Conservation (phyloP, 1,140 invertebrate species). For the Portunus trituberculatus region DNA sequence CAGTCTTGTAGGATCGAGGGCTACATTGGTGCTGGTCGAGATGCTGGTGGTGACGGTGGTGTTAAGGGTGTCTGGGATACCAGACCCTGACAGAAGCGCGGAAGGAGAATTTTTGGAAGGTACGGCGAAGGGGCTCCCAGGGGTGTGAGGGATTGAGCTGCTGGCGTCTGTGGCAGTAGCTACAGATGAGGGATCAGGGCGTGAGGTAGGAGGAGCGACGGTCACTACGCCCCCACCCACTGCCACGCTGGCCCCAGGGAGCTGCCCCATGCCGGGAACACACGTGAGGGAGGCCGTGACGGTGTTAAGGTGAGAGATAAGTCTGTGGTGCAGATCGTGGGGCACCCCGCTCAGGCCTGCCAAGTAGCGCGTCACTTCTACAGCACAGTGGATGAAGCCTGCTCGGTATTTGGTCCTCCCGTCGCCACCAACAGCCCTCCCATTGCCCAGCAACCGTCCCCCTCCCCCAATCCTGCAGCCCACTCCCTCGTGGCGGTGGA, state of each 20-base stretch:
- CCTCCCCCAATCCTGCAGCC: constrained; percentile 27
- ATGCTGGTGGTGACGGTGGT: neutral
- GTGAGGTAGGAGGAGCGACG: constrained; percentile 25
- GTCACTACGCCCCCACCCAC: constrained; percentile 59
- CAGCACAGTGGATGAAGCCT: constrained; percentile 64
- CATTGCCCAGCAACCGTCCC: constrained; percentile 28
- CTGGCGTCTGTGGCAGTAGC: constrained; percentile 34
- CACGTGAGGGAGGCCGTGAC: constrained; percentile 41
- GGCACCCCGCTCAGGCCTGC: constrained; percentile 45
- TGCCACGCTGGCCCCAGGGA: constrained; percentile 45
- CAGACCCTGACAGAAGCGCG: neutral
- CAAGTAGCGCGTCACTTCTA: constrained; percentile 65
- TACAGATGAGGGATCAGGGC: neutral
- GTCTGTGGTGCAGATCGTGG: constrained; percentile 48
- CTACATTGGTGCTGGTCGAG: neutral
- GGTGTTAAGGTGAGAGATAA: constrained; percentile 65
- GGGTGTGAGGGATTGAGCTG: neutral
- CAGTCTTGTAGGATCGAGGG: neutral
- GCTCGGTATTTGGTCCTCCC: constrained; percentile 65
- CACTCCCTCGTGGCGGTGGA: constrained; percentile 52
- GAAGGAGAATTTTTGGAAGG: neutral
- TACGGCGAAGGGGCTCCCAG: neutral
- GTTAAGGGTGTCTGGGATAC: neutral
- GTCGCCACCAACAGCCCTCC: constrained; percentile 15
- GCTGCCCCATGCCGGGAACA: neutral